Percentiles rank a stretch among this genome's conserved stretches.
phyloP scores from a whole-genome alignment of 2,113 vertebrate species.

The Helogale parvula region DNA sequence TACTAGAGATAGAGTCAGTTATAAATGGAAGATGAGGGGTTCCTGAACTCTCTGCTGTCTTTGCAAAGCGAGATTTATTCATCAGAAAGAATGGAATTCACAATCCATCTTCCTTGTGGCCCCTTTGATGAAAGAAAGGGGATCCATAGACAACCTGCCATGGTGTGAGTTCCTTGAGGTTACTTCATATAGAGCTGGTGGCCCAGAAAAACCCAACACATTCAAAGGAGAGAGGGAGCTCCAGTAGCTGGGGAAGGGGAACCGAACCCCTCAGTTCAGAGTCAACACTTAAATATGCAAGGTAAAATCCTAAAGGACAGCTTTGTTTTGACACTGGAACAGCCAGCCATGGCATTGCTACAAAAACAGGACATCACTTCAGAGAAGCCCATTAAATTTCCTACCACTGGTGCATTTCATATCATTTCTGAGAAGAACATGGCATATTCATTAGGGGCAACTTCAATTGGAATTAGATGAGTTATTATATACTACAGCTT shows the following conservation, averaged over 20 bases:
- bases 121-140: background rate
- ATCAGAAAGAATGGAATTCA: background rate
- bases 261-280: background rate
- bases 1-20: background rate
- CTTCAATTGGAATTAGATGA: background rate
- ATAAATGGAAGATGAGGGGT: background rate
- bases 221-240: background rate
- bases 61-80: background rate
- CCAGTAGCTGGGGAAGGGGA: background rate
- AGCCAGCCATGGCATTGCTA: background rate
- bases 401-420: background rate
- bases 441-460: background rate
- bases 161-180: background rate
- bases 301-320: slow-evolving; percentile 2
- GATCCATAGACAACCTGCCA: background rate
- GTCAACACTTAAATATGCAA: background rate
- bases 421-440: background rate
- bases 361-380: background rate
- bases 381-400: slow-evolving; percentile 16
- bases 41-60: background rate
- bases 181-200: background rate
- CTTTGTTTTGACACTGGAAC: slow-evolving; percentile 26
- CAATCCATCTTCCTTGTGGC: background rate
- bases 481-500: background rate
- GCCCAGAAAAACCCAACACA: background rate